These are phyloP conservation scores for Drosophila serrata DNA, from an alignment of 1,140 invertebrate species.

Conservation along the genomic window DNA sequence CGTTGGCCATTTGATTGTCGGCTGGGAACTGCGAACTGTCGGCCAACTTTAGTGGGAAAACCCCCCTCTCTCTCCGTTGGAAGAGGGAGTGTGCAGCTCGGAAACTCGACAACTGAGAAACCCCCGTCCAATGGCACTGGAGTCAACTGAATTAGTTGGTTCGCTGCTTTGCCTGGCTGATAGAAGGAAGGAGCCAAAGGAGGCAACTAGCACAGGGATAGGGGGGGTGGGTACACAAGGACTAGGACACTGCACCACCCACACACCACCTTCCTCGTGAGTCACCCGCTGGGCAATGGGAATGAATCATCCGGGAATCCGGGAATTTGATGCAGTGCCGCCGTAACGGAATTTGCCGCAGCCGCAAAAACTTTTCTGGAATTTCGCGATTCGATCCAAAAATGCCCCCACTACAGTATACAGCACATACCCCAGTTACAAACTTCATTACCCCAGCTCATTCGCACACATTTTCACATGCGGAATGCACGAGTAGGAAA, in stretches of 20 bases:
- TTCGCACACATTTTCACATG: neutral
- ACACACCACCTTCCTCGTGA: slow-evolving; percentile 4
- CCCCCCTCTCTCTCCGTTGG: neutral
- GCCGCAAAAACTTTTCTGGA: slow-evolving; percentile 39
- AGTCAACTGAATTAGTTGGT: slow-evolving; percentile 60
- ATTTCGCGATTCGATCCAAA: slow-evolving; percentile 46
- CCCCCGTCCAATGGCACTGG: slow-evolving; percentile 22
- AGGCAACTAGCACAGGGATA: no score
- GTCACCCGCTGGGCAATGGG: slow-evolving; percentile 13
- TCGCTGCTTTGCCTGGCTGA: slow-evolving; percentile 21
- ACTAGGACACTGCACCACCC: neutral
- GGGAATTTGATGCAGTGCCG: slow-evolving; percentile 45
- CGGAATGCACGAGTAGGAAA: slow-evolving; percentile 6
- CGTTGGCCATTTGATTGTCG: slow-evolving; percentile 75
- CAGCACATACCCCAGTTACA: neutral
- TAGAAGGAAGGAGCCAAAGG: neutral
- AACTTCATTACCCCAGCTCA: slow-evolving; percentile 13
- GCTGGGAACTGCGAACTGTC: slow-evolving; percentile 38
- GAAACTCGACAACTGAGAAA: slow-evolving; percentile 13
- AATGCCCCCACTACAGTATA: slow-evolving; percentile 19
- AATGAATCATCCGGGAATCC: slow-evolving; percentile 50
- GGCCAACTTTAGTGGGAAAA: slow-evolving; percentile 45
- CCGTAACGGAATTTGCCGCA: slow-evolving; percentile 34
- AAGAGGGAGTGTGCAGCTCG: neutral
- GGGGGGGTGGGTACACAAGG: neutral